These are phyloP conservation scores for Holothuria glaberrima DNA, from an alignment of 35 echinoderm and acorn worm species.

Conservation along the genomic window DNA sequence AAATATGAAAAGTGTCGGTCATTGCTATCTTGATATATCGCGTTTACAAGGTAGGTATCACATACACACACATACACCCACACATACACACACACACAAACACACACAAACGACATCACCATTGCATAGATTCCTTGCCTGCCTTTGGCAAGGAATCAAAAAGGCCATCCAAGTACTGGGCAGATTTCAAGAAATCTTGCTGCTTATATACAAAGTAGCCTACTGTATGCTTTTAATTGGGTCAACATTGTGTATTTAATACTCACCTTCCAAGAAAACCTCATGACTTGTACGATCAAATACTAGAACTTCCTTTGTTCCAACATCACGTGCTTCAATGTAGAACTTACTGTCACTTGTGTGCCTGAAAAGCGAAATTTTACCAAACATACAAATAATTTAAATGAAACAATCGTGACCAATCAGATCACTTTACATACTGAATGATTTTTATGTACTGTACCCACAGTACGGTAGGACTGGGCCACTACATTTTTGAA, in stretches of 20 bases:
- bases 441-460: not conserved
- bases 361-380: conserved; percentile 49
- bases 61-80: too few species aligned
- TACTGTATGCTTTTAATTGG: not conserved
- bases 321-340: conserved; percentile 74
- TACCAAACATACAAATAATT: not conserved
- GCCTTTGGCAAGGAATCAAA: too few species aligned
- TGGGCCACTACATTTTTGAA: not conserved
- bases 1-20: too few species aligned
- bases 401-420: not conserved
- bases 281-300: conserved; percentile 88
- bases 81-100: too few species aligned
- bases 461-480: not conserved
- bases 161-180: too few species aligned
- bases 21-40: too few species aligned
- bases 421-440: not conserved
- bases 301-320: conserved; percentile 83
- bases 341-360: conserved; percentile 86
- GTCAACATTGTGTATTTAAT: not conserved
- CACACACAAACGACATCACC: too few species aligned
- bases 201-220: too few species aligned
- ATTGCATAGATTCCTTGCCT: too few species aligned
- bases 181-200: too few species aligned
- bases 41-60: too few species aligned
- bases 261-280: conserved; percentile 81